Percentiles rank a stretch among this genome's conserved stretches.
Conservation (phyloP, 2,888 invertebrate genomes). For the Tachina fera region DNA sequence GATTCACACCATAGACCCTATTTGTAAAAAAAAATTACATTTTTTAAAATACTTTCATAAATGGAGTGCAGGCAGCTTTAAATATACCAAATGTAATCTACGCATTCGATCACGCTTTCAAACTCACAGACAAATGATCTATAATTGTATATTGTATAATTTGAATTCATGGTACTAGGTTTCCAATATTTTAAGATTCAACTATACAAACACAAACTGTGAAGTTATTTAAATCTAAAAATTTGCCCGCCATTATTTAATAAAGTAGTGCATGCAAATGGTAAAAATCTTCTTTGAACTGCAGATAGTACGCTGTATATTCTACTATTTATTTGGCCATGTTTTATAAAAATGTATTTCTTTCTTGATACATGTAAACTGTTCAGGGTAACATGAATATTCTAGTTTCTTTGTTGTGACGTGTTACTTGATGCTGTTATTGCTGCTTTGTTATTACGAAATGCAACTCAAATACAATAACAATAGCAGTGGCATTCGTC, state of each 20-base stretch:
- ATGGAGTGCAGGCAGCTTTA: no score
- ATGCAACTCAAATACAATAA: constrained; percentile 50
- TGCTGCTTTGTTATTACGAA: constrained; percentile 25
- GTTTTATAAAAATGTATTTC: constrained; percentile 20
- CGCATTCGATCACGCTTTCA: no score
- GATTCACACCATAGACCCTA: no score
- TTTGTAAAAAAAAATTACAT: no score
- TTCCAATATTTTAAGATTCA: neutral
- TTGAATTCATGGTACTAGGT: neutral
- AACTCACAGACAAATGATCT: no score
- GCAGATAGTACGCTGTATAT: neutral
- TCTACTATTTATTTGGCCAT: constrained; percentile 31
- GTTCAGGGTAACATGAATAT: constrained; percentile 49
- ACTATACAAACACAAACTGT: no score
- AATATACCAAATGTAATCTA: no score
- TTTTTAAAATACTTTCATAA: no score
- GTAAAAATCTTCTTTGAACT: neutral
- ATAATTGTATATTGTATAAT: no score
- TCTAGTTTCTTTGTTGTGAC: constrained; percentile 38
- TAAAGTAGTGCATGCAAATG: neutral
- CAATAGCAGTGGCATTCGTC: constrained; percentile 49
- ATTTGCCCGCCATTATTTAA: neutral
- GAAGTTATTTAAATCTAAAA: neutral
- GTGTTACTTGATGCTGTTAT: constrained; percentile 37
- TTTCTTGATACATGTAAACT: constrained; percentile 34